Evolutionary conservation across 2,888 invertebrate genomes (phyloP).

Genomic region (Drosophila anceps): DNA sequence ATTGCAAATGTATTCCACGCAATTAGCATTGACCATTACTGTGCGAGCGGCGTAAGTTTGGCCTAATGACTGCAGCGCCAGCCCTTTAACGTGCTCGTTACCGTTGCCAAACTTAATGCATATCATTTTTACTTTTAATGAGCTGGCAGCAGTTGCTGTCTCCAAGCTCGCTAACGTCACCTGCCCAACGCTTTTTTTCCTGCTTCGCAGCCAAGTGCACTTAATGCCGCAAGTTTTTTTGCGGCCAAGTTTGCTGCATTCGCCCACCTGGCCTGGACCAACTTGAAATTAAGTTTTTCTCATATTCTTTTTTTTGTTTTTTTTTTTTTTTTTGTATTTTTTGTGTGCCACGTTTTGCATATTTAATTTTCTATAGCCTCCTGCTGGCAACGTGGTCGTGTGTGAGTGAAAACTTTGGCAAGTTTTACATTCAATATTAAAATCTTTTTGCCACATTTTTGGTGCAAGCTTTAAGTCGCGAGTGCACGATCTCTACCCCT

Average conservation of each 20-base stretch:
- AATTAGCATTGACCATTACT: constrained; percentile 78
- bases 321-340: constrained; percentile 10
- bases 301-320: too few relatives aligned
- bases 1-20: constrained; percentile 69
- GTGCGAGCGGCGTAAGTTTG: constrained; percentile 42
- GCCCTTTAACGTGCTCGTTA: constrained; percentile 65
- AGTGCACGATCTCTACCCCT: constrained; percentile 7
- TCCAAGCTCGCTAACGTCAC: background rate
- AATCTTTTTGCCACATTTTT: constrained; percentile 63
- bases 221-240: constrained; percentile 74
- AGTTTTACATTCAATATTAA: constrained; percentile 77
- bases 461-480: constrained; percentile 63
- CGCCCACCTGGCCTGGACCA: constrained; percentile 64
- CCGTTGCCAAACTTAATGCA: constrained; percentile 72
- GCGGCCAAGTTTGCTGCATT: constrained; percentile 50
- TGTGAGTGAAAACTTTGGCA: constrained; percentile 60
- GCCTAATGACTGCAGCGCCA: constrained; percentile 66
- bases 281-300: constrained; percentile 61
- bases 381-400: constrained; percentile 21
- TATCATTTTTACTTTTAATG: constrained; percentile 78
- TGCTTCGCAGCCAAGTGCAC: constrained; percentile 64
- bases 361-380: constrained; percentile 60
- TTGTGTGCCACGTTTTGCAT: constrained; percentile 60
- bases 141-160: constrained; percentile 61
- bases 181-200: background rate